phyloP scores from a whole-genome alignment of 2,888 invertebrate species.

The Euspilapteryx auroguttella region DNA sequence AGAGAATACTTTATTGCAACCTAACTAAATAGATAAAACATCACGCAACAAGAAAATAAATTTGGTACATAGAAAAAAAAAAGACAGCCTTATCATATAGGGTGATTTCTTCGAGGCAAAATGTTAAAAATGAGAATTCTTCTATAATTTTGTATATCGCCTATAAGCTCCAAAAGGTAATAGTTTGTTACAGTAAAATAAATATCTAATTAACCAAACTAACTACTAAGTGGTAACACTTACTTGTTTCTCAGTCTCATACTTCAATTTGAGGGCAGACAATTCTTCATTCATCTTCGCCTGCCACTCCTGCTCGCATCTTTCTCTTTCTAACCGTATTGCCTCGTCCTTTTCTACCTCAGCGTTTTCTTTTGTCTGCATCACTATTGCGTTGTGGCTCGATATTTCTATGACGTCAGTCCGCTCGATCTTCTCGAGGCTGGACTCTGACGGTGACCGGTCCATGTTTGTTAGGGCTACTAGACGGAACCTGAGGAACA shows the following conservation, averaged over 20 bases:
- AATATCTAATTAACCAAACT: too few species aligned
- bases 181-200: too few species aligned
- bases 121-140: too few species aligned
- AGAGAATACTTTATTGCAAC: too few species aligned
- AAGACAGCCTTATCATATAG: too few species aligned
- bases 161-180: too few species aligned
- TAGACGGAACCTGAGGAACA: constrained; percentile 61
- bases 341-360: constrained; percentile 62
- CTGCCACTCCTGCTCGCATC: constrained; percentile 54
- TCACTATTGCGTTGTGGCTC: constrained; percentile 67
- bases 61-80: too few species aligned
- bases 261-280: not conserved
- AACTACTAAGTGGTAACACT: too few species aligned
- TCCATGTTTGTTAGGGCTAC: constrained; percentile 76
- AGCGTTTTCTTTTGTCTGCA: constrained; percentile 69
- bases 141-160: too few species aligned
- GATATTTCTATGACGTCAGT: constrained; percentile 65
- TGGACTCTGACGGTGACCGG: constrained; percentile 75
- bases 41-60: too few species aligned
- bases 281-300: constrained; percentile 31
- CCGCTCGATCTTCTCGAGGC: constrained; percentile 75
- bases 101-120: too few species aligned
- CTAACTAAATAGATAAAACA: too few species aligned
- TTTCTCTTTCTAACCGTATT: constrained; percentile 50
- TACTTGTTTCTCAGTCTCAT: constrained; percentile 51